Base-by-base conservation (phyloP, 30 jellyfish, hydroid and myxozoan genomes). In the Pelagia noctiluca region DNA sequence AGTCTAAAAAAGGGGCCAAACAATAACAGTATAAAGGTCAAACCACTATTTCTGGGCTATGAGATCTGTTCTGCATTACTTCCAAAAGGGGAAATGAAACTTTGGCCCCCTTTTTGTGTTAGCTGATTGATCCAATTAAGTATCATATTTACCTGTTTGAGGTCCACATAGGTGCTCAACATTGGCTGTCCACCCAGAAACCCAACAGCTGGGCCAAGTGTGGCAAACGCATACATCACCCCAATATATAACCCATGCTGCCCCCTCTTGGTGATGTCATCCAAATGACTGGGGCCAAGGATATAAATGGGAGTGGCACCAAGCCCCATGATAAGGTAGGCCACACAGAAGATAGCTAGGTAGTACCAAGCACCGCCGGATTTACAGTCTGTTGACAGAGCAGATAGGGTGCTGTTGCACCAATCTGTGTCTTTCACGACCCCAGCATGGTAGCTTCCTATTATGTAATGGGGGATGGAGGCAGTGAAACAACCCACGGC, bases 281-380 rank as follows among this genome's bases (percentile, higher is more conserved):
- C 95, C 48, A 94, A 24, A 79, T 88, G 97, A 37, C 97, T 88
- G 16, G 97, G 97, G 4, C 95, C 97, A 26, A 94, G 94, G 7
- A 96, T 89, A 47, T 94, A 90, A 29, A 94, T 65, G 1, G 99
- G 99, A 24, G 97, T 88, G 2, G 99, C 97, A 5, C 99, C 99
- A 29, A 94, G 62, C 13, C 99, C 99, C 95, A 94, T 89, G 0
- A 87, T 64, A 64, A 74, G 35, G 46, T 88, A 75, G n/a, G 95
- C 96, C 33, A 89, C 18, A 16, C 96, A 75, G 52, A 94, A 88
- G 0, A 94, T 65, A 5, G 84, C 77, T 23, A 84, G 36, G 75
- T 88, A 94, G 78, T 91, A 85, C 98, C 98, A 91, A 10, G 96
- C 81, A 16, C 95, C 95, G 46, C 75, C 93, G n/a, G n/a, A n/a